Percentiles rank a stretch among this genome's conserved stretches.
Evolutionary conservation across 2,113 vertebrate genomes (phyloP).

Genomic region (Neodontobutis hainanensis): DNA sequence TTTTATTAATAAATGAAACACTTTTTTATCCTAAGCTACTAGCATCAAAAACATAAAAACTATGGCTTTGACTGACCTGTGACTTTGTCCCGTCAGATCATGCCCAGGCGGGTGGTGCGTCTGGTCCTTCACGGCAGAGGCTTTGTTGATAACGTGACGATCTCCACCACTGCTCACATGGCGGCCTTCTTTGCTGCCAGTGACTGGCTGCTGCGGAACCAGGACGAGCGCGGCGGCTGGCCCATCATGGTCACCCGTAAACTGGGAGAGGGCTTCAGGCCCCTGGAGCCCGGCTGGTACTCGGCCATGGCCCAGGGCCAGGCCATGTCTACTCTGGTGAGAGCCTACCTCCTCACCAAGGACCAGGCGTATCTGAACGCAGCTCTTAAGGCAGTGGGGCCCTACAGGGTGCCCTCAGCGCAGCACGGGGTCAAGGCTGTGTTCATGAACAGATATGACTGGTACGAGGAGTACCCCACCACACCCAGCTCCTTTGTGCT

Average conservation of each 20-base stretch:
- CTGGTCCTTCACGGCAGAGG: slow-evolving; percentile 86
- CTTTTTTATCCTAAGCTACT: too few species aligned
- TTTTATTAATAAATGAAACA: too few species aligned
- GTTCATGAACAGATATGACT: slow-evolving; percentile 94
- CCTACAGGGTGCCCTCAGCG: slow-evolving; percentile 88
- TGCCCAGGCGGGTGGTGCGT: slow-evolving; percentile 88
- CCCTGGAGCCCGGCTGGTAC: slow-evolving; percentile 97
- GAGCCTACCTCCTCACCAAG: slow-evolving; percentile 91
- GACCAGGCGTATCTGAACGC: slow-evolving; percentile 87
- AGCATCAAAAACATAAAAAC: too few species aligned
- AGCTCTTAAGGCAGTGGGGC: slow-evolving; percentile 88
- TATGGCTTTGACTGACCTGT: not conserved
- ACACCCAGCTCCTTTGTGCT: slow-evolving; percentile 95
- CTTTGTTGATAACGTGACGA: slow-evolving; percentile 89
- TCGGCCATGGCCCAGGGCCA: slow-evolving; percentile 99
- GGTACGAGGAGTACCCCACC: slow-evolving; percentile 99
- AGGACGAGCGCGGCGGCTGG: slow-evolving; percentile 95
- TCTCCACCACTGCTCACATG: slow-evolving; percentile 93
- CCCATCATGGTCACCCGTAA: slow-evolving; percentile 97
- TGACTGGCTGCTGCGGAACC: slow-evolving; percentile 92
- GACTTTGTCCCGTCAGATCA: slow-evolving; percentile 70
- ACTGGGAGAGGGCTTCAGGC: slow-evolving; percentile 91
- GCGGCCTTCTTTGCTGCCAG: slow-evolving; percentile 95
- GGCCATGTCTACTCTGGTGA: slow-evolving; percentile 94
- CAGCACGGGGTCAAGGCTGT: slow-evolving; percentile 92